Conservation (phyloP, 2,113 vertebrate species). For the Oncorhynchus kisutch region DNA sequence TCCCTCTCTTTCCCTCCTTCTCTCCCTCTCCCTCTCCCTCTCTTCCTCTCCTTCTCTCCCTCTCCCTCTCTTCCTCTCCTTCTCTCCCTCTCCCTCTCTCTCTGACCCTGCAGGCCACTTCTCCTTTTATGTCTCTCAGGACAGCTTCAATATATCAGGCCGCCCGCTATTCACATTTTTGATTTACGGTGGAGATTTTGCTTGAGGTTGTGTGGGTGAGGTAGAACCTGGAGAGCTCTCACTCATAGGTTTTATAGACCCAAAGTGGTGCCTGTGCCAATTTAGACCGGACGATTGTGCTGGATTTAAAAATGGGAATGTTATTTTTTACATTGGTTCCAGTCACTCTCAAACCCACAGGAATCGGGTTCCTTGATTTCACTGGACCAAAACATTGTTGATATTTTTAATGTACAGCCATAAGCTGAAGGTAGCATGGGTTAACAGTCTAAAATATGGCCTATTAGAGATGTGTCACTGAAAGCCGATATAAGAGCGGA, state of each 20-base stretch:
- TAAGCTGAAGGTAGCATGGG: slow-evolving; percentile 42
- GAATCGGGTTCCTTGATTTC: slow-evolving; percentile 30
- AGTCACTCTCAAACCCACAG: slow-evolving; percentile 16
- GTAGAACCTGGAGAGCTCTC: slow-evolving; percentile 22
- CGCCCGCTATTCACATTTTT: slow-evolving; percentile 22
- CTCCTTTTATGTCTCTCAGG: slow-evolving; percentile 44
- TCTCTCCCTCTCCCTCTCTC: no score
- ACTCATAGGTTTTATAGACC: slow-evolving; percentile 17
- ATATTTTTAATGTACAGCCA: slow-evolving; percentile 44
- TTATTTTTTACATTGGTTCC: slow-evolving; percentile 29
- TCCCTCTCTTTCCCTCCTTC: no score
- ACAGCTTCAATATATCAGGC: slow-evolving; percentile 41
- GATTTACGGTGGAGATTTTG: slow-evolving; percentile 37
- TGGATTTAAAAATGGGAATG: background rate
- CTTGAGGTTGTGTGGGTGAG: slow-evolving; percentile 29
- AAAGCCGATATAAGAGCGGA: slow-evolving; percentile 80
- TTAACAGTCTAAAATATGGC: slow-evolving; percentile 80
- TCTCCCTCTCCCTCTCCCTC: no score
- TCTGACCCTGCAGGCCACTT: slow-evolving; percentile 24
- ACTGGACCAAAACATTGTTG: slow-evolving; percentile 23
- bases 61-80: no score
- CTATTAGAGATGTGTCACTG: slow-evolving; percentile 74
- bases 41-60: accelerated
- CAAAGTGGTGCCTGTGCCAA: slow-evolving; percentile 28
- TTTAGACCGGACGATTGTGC: slow-evolving; percentile 27